Evolutionary conservation across 2,797 vertebrate species (phyloP).

Genomic region (Tamandua tetradactyla): DNA sequence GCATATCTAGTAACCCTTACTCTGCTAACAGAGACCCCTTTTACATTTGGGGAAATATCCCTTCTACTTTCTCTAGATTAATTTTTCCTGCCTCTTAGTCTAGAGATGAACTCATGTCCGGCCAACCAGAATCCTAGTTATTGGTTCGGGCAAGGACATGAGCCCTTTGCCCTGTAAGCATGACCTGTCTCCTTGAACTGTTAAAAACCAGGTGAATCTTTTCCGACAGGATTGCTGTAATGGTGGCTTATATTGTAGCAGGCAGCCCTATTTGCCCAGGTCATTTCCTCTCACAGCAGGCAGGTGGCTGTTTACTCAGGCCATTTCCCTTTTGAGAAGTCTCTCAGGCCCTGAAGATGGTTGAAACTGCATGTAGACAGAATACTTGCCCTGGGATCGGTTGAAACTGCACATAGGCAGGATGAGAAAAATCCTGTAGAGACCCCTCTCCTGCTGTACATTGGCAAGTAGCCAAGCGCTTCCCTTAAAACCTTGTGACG

Average conservation of each 20-base stretch:
- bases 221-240: background rate
- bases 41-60: background rate
- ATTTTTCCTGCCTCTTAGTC: background rate
- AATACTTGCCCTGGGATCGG: too few species aligned
- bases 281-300: too few species aligned
- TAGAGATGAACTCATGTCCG: background rate
- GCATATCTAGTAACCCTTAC: background rate
- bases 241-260: background rate
- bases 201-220: background rate
- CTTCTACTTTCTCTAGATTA: background rate
- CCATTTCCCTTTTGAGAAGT: too few species aligned
- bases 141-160: background rate
- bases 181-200: background rate
- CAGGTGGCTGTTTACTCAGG: too few species aligned
- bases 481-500: too few species aligned
- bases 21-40: background rate
- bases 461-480: too few species aligned
- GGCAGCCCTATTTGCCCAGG: too few species aligned
- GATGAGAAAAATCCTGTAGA: too few species aligned
- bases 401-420: too few species aligned
- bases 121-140: background rate
- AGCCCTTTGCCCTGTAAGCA: background rate
- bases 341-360: too few species aligned
- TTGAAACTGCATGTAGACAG: too few species aligned
- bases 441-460: too few species aligned